Evolutionary conservation across 2,888 invertebrate genomes (phyloP).

Genomic region (Siphlonurus alternatus): DNA sequence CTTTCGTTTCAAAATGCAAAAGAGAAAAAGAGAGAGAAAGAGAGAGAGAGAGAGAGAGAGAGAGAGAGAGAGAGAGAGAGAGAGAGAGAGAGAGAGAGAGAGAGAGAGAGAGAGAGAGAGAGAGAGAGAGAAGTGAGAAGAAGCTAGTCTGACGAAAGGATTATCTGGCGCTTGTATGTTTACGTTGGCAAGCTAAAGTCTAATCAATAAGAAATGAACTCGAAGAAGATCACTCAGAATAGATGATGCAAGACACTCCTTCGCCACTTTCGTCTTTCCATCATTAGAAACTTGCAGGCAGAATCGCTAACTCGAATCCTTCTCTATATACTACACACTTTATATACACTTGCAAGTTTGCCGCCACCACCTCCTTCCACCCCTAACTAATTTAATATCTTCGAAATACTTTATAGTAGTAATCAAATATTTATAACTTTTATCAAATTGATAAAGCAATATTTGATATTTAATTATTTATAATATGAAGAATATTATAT

Average conservation of each 20-base stretch:
- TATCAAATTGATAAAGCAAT: no score
- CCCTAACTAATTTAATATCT: no score
- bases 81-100: slow-evolving; percentile 11
- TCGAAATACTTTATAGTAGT: no score
- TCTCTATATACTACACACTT: no score
- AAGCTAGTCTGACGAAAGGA: neutral
- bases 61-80: slow-evolving; percentile 11
- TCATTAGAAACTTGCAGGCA: no score
- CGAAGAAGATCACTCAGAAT: neutral
- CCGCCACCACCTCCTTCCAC: no score
- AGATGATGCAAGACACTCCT: neutral
- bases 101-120: slow-evolving; percentile 2
- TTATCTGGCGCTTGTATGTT: neutral
- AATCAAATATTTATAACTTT: no score
- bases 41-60: slow-evolving; percentile 3
- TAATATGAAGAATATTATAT: no score
- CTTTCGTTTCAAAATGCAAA: no score
- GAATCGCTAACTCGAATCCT: no score
- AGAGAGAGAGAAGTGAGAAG: neutral
- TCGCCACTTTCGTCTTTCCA: neutral
- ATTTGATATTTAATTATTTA: no score
- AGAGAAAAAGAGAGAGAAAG: slow-evolving; percentile 9
- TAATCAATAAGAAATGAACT: slow-evolving; percentile 3
- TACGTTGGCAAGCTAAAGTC: neutral
- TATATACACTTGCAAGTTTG: no score